phyloP scores from a whole-genome alignment of 2,113 vertebrate species.

The Polypterus senegalus region DNA sequence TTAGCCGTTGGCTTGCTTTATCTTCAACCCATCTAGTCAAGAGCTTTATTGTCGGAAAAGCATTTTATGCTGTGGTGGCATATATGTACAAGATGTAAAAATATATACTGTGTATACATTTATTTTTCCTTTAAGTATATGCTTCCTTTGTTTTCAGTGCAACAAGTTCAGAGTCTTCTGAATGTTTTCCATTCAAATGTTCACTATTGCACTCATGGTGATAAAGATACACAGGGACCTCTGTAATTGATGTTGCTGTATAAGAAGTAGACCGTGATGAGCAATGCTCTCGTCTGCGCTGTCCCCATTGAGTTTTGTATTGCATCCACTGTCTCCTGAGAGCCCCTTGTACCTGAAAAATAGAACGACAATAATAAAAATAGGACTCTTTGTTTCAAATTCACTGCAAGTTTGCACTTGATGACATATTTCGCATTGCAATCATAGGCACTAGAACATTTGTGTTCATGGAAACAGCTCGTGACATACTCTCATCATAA shows the following conservation, averaged over 20 bases:
- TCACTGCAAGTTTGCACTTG: too few relatives aligned
- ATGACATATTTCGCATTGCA: too few relatives aligned
- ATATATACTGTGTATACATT: constrained; percentile 7
- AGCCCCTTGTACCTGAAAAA: constrained; percentile 68
- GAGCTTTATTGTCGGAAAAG: too few relatives aligned
- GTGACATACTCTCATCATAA: too few relatives aligned
- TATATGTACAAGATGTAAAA: constrained; percentile 19
- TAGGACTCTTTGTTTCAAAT: too few relatives aligned
- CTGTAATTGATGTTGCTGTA: constrained; percentile 71
- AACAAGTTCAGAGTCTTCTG: constrained; percentile 64
- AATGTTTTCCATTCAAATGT: constrained; percentile 55
- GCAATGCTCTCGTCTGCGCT: constrained; percentile 64
- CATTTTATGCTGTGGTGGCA: background rate
- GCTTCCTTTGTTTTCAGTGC: constrained; percentile 64
- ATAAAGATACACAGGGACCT: constrained; percentile 70
- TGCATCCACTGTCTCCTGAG: constrained; percentile 84
- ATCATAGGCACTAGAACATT: too few relatives aligned
- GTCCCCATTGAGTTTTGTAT: constrained; percentile 74
- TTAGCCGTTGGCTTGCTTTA: too few relatives aligned
- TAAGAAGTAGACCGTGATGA: constrained; percentile 69
- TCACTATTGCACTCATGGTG: constrained; percentile 62
- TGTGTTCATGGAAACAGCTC: too few relatives aligned
- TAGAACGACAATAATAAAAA: background rate
- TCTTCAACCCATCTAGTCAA: too few relatives aligned
- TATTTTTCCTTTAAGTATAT: constrained; percentile 49